These are phyloP conservation scores for Melinaea menophilus DNA, from an alignment of 2,888 invertebrate species.

Conservation along the genomic window DNA sequence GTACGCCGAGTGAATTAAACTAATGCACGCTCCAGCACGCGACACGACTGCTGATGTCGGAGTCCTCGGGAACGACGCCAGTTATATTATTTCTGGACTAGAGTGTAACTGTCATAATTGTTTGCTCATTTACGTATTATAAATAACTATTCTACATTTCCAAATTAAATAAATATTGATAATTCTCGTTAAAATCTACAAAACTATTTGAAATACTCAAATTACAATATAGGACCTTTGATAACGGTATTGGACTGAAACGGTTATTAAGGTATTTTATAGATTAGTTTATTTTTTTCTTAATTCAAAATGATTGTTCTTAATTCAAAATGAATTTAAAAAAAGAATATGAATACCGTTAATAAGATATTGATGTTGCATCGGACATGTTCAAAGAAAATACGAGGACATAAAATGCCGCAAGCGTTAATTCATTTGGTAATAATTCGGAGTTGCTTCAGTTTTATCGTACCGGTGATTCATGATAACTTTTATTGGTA, in stretches of 20 bases:
- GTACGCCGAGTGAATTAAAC: slow-evolving; percentile 40
- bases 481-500: neutral
- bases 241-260: too few relatives aligned
- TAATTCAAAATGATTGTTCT: neutral
- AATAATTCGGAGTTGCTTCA: slow-evolving; percentile 22
- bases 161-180: too few relatives aligned
- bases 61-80: slow-evolving; percentile 41
- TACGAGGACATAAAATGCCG: slow-evolving; percentile 8
- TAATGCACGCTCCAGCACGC: slow-evolving; percentile 43
- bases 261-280: neutral
- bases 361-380: slow-evolving; percentile 4
- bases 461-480: slow-evolving; percentile 21
- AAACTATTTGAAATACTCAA: too few relatives aligned
- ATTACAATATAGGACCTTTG: too few relatives aligned
- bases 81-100: slow-evolving; percentile 45
- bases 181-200: too few relatives aligned
- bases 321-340: neutral
- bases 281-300: neutral
- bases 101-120: neutral
- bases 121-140: neutral
- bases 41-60: slow-evolving; percentile 41
- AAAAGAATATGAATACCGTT: neutral
- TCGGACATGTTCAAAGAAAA: slow-evolving; percentile 6
- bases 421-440: slow-evolving; percentile 13
- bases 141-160: neutral